Base-by-base conservation (phyloP, 2,797 vertebrate species). In the Adrianichthys oophorus region DNA sequence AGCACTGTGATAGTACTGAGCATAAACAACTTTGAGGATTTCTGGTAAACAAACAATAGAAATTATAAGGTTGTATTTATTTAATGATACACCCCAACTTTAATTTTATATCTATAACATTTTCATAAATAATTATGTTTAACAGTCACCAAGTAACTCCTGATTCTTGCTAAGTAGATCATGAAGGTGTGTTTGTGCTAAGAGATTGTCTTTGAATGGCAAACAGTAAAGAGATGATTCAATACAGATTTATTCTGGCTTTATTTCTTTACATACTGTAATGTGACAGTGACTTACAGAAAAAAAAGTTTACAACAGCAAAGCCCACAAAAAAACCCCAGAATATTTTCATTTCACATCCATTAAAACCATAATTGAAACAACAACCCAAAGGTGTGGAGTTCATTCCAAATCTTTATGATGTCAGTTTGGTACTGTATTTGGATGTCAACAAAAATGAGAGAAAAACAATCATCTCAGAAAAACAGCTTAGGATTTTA, bases 241-340 rank as follows among this genome's bases (percentile, higher is more conserved):
- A 15, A 18, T 32, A 55, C 41, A 60, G 24, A 70, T 48, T 26
- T 56, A 17, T 41, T 40, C 14, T 62, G 2, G 1, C 17, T 84
- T 85, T 85, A 85, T 85, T 87, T 54, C 56, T 56, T 41, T 48
- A 56, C 54, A 37, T 63, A 67, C 59, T 72, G 21, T 24, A 44
- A 15, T 17, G 40, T 69, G 47, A 62, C 56, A 52, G 46, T 46
- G 16, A 41, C 49, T 56, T 62, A 52, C 48, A 52, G 14, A 59
- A 45, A 48, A 32, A 55, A 45, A 46, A 46, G 32, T 47, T 68
- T 64, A 75, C 41, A 42, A 56, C 0, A 58, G 17, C 18, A 13
- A 79, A 61, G 5, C 59, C 23, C 2, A 29, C 44, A 29, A 29
- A 61, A 21, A 57, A 59, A 43, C 46, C 46, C 46, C 46, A 41